Evolutionary conservation across 2,888 invertebrate species (phyloP).

Genomic region (Isotomurus palustris): DNA sequence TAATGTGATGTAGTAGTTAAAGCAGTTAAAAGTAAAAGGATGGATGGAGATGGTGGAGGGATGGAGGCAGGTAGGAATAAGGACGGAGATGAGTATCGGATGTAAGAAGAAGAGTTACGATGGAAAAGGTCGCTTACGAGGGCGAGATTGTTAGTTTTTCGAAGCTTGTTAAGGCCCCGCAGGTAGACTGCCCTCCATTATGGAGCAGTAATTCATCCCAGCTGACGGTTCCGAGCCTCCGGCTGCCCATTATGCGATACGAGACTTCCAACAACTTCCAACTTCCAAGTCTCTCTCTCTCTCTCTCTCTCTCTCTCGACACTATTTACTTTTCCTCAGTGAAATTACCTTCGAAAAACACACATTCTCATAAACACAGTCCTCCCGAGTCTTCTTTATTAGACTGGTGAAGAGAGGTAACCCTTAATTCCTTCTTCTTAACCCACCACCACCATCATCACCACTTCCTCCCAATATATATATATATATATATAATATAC

Average conservation of each 20-base stretch:
- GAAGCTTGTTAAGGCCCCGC: slow-evolving; percentile 45
- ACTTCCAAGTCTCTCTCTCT: too few species aligned
- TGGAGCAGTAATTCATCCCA: slow-evolving; percentile 47
- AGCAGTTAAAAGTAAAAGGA: slow-evolving; percentile 3
- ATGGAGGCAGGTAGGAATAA: not conserved
- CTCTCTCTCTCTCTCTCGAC: slow-evolving; percentile 40
- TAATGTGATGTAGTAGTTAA: slow-evolving; percentile 16
- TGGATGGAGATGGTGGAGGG: not conserved
- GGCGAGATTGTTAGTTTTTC: slow-evolving; percentile 48
- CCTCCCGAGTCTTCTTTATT: too few species aligned
- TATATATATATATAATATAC: too few species aligned
- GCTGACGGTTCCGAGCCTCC: slow-evolving; percentile 45
- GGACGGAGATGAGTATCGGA: slow-evolving; percentile 19
- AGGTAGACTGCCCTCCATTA: slow-evolving; percentile 46
- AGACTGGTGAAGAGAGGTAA: too few species aligned
- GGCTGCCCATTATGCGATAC: slow-evolving; percentile 39
- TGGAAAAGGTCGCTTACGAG: slow-evolving; percentile 45
- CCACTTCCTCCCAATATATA: too few species aligned
- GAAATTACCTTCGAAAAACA: too few species aligned
- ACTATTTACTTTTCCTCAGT: slow-evolving; percentile 46
- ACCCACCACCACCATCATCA: too few species aligned
- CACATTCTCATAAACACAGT: too few species aligned
- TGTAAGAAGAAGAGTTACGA: slow-evolving; percentile 40
- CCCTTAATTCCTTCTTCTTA: too few species aligned
- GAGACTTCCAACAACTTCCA: slow-evolving; percentile 28